phyloP scores from a whole-genome alignment of 2,888 invertebrate species.

The Himalopsyche anomala region DNA sequence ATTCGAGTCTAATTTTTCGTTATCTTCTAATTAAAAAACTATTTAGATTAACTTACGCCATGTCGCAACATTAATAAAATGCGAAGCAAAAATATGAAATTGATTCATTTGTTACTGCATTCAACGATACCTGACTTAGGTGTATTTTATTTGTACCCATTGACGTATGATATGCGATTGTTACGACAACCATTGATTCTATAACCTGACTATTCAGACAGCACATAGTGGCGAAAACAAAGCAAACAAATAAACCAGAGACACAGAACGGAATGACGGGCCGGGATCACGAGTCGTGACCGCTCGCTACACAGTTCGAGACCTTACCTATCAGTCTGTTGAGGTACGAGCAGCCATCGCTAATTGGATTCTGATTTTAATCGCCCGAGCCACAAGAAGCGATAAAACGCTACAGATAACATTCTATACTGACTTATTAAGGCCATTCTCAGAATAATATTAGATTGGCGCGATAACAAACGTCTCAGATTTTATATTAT shows the following conservation, averaged over 20 bases:
- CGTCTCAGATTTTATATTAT: conserved; percentile 63
- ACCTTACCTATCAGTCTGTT: conserved; percentile 40
- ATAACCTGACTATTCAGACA: background rate
- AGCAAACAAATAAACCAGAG: conserved; percentile 8
- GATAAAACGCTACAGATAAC: conserved; percentile 79
- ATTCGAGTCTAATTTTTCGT: too few relatives aligned
- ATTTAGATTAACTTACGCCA: too few relatives aligned
- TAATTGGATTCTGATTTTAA: conserved; percentile 78
- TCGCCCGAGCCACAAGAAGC: conserved; percentile 69
- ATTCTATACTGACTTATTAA: conserved; percentile 80
- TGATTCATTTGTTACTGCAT: too few relatives aligned
- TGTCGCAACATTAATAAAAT: too few relatives aligned
- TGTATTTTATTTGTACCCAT: background rate
- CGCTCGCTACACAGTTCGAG: conserved; percentile 37
- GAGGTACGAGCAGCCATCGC: conserved; percentile 67
- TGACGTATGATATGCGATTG: background rate
- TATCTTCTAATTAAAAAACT: too few relatives aligned
- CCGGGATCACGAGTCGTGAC: conserved; percentile 54
- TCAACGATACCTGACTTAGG: too few relatives aligned
- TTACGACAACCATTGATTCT: conserved; percentile 5
- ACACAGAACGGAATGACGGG: conserved; percentile 45
- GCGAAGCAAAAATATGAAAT: too few relatives aligned
- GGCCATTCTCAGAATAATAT: conserved; percentile 80
- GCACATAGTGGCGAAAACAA: conserved; percentile 16
- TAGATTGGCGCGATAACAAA: conserved; percentile 70